These are phyloP conservation scores for Nerophis ophidion DNA, from an alignment of 2,113 vertebrate genomes.

Conservation along the genomic window DNA sequence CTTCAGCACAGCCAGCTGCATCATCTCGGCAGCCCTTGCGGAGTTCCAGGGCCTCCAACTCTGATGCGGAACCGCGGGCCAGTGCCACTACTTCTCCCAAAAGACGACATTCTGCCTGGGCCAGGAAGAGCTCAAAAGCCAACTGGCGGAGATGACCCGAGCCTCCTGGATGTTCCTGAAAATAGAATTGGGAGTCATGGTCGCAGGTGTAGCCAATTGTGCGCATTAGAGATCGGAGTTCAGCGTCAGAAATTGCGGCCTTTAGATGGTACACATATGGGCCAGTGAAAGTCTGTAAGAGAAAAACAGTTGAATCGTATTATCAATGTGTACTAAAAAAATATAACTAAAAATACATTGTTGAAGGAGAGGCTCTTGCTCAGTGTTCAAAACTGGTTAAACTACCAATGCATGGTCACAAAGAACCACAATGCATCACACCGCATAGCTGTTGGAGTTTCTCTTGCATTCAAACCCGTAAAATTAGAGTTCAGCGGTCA, in stretches of 20 bases:
- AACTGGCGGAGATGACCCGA: conserved; percentile 80
- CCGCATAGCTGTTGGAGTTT: no score
- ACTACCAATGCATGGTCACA: no score
- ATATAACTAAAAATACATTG: neutral
- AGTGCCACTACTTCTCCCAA: conserved; percentile 86
- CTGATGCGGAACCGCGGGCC: conserved; percentile 84
- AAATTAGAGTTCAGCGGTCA: no score
- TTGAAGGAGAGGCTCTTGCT: no score
- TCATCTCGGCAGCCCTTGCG: conserved; percentile 82
- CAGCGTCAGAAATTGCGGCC: conserved; percentile 82
- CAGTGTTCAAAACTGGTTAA: no score
- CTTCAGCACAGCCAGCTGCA: conserved; percentile 81
- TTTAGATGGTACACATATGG: conserved; percentile 95
- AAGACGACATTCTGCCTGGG: conserved; percentile 90
- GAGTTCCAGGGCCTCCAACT: conserved; percentile 83
- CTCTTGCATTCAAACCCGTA: no score
- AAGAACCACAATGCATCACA: no score
- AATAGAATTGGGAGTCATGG: conserved; percentile 77
- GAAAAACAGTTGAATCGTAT: conserved; percentile 9
- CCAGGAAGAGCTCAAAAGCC: conserved; percentile 91
- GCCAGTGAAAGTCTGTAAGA: conserved; percentile 89
- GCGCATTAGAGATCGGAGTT: conserved; percentile 82
- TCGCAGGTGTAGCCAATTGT: conserved; percentile 85
- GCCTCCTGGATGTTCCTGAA: conserved; percentile 70
- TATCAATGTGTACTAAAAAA: neutral